phyloP scores from a whole-genome alignment of 2,888 invertebrate species.

The Trissolcus brochymenae region DNA sequence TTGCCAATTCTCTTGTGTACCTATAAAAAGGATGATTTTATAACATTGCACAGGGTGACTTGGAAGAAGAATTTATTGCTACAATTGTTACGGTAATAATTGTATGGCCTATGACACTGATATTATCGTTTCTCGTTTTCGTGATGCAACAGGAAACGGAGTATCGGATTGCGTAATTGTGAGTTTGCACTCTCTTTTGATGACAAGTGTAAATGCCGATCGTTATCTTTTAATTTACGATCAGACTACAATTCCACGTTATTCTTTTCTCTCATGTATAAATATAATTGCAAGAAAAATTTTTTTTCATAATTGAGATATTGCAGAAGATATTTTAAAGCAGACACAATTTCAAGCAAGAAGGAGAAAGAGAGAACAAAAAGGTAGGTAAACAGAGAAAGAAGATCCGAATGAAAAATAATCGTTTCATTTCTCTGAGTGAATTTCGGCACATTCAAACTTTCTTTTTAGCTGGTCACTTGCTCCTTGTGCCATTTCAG shows the following conservation, averaged over 20 bases:
- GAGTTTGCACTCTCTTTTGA: neutral
- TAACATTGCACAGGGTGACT: slow-evolving; percentile 3
- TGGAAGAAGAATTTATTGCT: slow-evolving; percentile 24
- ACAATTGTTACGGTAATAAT: slow-evolving; percentile 27
- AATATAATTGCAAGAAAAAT: neutral
- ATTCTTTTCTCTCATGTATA: neutral
- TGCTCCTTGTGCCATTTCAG: slow-evolving; percentile 23
- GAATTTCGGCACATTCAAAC: slow-evolving; percentile 17
- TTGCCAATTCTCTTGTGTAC: slow-evolving; percentile 26
- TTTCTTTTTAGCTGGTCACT: slow-evolving; percentile 35
- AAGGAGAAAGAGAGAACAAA: too few species aligned
- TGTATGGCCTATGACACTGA: slow-evolving; percentile 19
- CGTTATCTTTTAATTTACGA: too few species aligned
- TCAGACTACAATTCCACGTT: too few species aligned
- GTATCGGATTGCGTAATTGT: slow-evolving; percentile 14
- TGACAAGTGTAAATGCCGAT: too few species aligned
- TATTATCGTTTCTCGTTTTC: slow-evolving; percentile 27
- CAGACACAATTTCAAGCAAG: too few species aligned
- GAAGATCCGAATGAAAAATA: neutral
- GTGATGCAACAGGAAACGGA: slow-evolving; percentile 16
- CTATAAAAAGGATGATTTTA: slow-evolving; percentile 37
- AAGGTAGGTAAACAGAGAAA: neutral
- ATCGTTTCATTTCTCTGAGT: slow-evolving; percentile 30
- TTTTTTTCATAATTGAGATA: slow-evolving; percentile 3
- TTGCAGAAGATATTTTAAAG: neutral